These are phyloP conservation scores for Empidonax alnorum DNA, from an alignment of 2,113 vertebrate genomes.

Conservation along the genomic window DNA sequence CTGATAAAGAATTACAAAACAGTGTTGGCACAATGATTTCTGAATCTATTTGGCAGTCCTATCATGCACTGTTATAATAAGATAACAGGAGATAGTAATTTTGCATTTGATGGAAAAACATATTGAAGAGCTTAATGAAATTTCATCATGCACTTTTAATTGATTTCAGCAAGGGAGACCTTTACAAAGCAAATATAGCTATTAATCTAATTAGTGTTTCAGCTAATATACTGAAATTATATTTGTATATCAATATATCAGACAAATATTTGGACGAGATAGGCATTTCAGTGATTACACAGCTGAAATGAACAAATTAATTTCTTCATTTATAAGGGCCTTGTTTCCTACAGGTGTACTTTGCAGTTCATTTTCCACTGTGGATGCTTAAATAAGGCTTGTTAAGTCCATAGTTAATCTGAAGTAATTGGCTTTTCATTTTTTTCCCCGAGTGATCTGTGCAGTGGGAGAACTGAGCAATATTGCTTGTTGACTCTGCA, in stretches of 20 bases:
- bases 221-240: conserved; percentile 43
- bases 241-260: conserved; percentile 47
- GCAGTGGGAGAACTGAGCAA: not conserved
- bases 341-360: conserved; percentile 29
- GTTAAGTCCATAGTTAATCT: not conserved
- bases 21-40: conserved; percentile 2
- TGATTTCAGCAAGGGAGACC: conserved; percentile 57
- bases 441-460: not conserved
- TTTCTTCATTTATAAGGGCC: conserved; percentile 26
- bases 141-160: conserved; percentile 57
- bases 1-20: conserved; percentile 8
- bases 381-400: not conserved
- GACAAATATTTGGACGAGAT: conserved; percentile 66
- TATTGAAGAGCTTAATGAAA: conserved; percentile 52
- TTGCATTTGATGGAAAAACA: conserved; percentile 46
- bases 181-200: conserved; percentile 68
- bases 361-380: not conserved
- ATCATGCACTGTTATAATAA: conserved; percentile 4
- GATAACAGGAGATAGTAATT: conserved; percentile 37
- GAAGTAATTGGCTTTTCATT: not conserved
- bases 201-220: conserved; percentile 63
- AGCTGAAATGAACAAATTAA: conserved; percentile 40
- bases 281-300: not conserved
- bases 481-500: not conserved
- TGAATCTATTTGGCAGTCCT: not conserved